Base-by-base conservation (phyloP, 2,797 vertebrate species). In the Falco berigora region DNA sequence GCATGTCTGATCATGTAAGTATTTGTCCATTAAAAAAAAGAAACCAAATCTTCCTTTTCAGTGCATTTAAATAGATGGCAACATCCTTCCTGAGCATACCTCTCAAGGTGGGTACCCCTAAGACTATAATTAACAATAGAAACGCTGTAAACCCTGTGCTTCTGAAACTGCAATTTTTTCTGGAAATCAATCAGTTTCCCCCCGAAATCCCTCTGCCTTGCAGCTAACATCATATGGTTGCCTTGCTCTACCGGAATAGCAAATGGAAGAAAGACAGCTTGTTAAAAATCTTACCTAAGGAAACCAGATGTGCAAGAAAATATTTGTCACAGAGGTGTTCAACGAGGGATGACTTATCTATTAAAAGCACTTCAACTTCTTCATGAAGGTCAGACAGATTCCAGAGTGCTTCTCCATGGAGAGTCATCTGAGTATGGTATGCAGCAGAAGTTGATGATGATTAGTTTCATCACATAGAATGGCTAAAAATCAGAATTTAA, bases 301-400 rank as follows among this genome's bases (percentile, higher is more conserved):
- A 95, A 88, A 75, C 30, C 42, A 90, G 50, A 81, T 73, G 22
- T 84, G 34, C 15, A 78, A 78, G 58, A 88, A 88, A 75, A 67
- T 42, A 2, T 67, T 91, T 77, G 17, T 50, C 50, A 25, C 7
- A 58, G 30, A 94, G 42, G 21, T 86, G 12, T 24, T 84, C 64
- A 81, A 21, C 14, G 47, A 67, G n/a, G 58, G 69, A 62, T 72
- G 69, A 85, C 46, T 79, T 73, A 44, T 10, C 14, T 40, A 32
- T 52, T 15, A 69, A 74, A 28, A 92, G 23, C 44, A 71, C n/a
- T 85, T 95, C 52, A 88, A 92, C 47, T 68, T 74, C 67, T 92
- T 68, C 27, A 19, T 59, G 62, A 86, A 92, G 62, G 69, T 93
- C 66, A 79, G 49, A 59, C 12, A 88, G 53, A 68, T 8, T 72